Base-by-base conservation (phyloP, 2,888 invertebrate genomes). In the Tanytarsus gracilentus region DNA sequence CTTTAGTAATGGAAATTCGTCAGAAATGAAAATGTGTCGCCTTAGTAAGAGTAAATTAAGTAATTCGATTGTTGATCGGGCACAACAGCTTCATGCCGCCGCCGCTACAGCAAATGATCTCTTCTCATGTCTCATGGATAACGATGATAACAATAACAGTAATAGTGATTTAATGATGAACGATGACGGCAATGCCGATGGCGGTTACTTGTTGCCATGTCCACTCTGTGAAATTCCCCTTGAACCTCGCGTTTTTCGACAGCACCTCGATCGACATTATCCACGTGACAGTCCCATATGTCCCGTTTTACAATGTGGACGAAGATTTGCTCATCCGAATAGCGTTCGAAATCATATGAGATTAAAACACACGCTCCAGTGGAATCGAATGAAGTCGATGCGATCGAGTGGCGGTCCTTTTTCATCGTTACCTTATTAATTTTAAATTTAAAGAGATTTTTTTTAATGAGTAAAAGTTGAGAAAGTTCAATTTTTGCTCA, bases 311-410 rank as follows among this genome's bases (percentile, higher is more conserved):
- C 77, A 81, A 65, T 89, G 88, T 74, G 83, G 84, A 60, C 80
- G 86, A 64, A 78, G 79, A 66, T 89, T 88, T 74, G 81, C 86
- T 63, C 88, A 89, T 75, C 89, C 89, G 63, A 89, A 89, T 76
- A 88, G 88, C 62, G 89, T 89, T 66, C 80, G 88, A 68, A 89
- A 89, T 77, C 88, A 89, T 75, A 88, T 89, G 88, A 78, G 89
- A 67, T 80, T 85, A 69, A 89, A 89, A 73, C 89, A 89, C 74
- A 81, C 85, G 51, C 76, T 80, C 65, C 85, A 88, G 70, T 89
- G 88, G 89, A 85, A 86, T 69, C 80, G 82, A 72, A 89, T 89
- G 83, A 89, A 89, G 76, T 85, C 85, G 61, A 74, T 74, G 74
- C 70, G 74, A 44, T 74, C 74, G 23, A 73, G 74, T 62, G 74